These are phyloP conservation scores for Callithrix jacchus DNA, from an alignment of 2,113 vertebrate species.

Conservation along the genomic window DNA sequence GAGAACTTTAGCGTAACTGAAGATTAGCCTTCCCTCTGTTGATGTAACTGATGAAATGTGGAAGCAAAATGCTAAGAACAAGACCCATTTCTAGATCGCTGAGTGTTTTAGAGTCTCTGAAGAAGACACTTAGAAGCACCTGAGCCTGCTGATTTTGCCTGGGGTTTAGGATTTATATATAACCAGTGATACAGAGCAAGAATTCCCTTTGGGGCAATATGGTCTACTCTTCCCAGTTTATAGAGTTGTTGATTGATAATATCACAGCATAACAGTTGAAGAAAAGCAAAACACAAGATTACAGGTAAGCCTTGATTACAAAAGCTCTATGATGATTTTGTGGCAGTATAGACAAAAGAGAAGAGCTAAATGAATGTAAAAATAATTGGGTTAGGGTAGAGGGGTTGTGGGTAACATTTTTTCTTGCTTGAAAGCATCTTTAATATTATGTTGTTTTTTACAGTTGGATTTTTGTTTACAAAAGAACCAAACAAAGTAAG, in stretches of 20 bases:
- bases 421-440: not conserved
- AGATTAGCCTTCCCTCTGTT: not conserved
- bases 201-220: not conserved
- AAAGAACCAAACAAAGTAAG: conserved; percentile 16
- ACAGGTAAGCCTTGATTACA: not conserved
- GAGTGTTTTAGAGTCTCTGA: not conserved
- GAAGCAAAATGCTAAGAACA: not conserved
- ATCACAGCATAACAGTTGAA: fast-evolving
- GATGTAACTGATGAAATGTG: not conserved
- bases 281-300: not conserved
- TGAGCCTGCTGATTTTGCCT: not conserved
- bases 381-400: not conserved
- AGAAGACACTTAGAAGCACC: not conserved
- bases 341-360: not conserved
- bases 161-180: not conserved
- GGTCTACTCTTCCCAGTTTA: not conserved
- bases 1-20: not conserved
- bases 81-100: not conserved
- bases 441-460: not conserved
- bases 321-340: not conserved
- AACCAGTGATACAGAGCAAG: not conserved
- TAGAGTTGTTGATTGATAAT: not conserved
- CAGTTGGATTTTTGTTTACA: not conserved
- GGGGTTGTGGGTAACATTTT: not conserved
- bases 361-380: not conserved